Conservation (phyloP, 2,113 vertebrate species). For the Cephalophus harveyi region DNA sequence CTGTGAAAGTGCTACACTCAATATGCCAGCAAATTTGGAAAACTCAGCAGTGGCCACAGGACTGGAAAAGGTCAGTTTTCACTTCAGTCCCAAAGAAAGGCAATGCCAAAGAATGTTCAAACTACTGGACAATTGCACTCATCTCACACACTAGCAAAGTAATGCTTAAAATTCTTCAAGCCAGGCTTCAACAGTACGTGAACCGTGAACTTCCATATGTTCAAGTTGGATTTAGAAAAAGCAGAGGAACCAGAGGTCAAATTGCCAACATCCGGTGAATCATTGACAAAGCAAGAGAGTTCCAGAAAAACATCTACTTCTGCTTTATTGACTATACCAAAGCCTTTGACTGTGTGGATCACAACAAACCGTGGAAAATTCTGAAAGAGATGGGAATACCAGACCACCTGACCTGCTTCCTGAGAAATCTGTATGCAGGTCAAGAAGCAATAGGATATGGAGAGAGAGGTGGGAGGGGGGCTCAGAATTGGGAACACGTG, state of each 20-base stretch:
- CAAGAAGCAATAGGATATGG: background rate
- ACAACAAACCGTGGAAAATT: background rate
- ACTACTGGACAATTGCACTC: background rate
- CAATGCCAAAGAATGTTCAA: background rate
- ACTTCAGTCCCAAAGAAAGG: background rate
- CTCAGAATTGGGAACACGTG: no score
- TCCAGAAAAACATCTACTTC: background rate
- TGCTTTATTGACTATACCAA: background rate
- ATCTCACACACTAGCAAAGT: background rate
- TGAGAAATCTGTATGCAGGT: background rate
- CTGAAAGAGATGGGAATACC: background rate
- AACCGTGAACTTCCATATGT: background rate
- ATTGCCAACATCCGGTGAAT: background rate
- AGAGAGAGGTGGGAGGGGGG: no score
- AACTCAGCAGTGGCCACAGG: background rate
- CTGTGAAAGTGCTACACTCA: background rate
- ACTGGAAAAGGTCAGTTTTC: background rate
- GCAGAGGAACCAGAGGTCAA: background rate
- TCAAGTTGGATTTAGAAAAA: background rate
- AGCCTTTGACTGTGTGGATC: background rate
- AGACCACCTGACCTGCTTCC: background rate
- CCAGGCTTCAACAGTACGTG: background rate
- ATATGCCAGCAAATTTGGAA: background rate
- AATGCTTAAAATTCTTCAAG: background rate
- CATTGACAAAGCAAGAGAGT: background rate